phyloP scores from a whole-genome alignment of 1,140 invertebrate species.

The Sinonovacula constricta region DNA sequence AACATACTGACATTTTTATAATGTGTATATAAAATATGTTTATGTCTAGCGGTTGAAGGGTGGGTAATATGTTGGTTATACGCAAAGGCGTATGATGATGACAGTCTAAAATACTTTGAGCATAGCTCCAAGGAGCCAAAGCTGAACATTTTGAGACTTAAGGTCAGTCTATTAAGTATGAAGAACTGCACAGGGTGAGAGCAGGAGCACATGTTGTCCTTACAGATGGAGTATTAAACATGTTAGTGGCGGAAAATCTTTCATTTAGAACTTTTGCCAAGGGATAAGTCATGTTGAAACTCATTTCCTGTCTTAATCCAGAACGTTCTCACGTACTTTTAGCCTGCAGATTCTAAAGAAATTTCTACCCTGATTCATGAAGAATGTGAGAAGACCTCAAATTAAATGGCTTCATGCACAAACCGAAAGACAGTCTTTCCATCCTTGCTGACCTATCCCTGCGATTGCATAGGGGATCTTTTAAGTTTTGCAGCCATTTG shows the following conservation, averaged over 20 bases:
- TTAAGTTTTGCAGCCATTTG: background rate
- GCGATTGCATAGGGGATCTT: background rate
- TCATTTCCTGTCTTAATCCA: slow-evolving; percentile 16
- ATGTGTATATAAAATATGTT: too few relatives aligned
- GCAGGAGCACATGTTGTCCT: too few relatives aligned
- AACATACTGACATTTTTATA: too few relatives aligned
- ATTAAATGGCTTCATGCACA: slow-evolving; percentile 2
- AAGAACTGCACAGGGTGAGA: too few relatives aligned
- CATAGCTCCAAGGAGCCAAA: too few relatives aligned
- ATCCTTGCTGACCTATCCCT: background rate
- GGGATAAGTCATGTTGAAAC: slow-evolving; percentile 11
- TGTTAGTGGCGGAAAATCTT: background rate
- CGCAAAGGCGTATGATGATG: too few relatives aligned
- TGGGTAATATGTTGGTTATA: too few relatives aligned
- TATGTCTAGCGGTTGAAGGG: too few relatives aligned
- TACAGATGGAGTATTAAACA: too few relatives aligned
- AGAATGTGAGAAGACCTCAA: background rate
- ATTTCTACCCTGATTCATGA: slow-evolving; percentile 2
- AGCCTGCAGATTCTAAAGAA: slow-evolving; percentile 14
- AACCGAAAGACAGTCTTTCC: background rate
- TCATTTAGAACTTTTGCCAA: background rate
- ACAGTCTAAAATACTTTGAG: too few relatives aligned
- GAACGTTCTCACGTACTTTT: background rate
- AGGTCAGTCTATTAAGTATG: too few relatives aligned
- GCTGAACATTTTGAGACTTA: too few relatives aligned